Conservation (phyloP, 2,888 invertebrate species). For the Germaria angustata region DNA sequence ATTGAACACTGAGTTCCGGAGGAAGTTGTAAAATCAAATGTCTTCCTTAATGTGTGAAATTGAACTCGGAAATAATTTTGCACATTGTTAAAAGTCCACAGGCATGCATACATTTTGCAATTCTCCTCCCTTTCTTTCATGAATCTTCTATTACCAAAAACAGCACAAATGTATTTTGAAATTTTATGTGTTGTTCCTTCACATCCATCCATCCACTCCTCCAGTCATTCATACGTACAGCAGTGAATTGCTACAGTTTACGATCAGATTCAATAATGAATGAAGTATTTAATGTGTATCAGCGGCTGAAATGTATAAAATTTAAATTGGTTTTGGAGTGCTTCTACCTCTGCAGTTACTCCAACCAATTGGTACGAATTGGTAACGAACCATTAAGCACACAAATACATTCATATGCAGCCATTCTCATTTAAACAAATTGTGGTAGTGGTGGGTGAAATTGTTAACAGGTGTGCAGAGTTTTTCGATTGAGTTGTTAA, state of each 20-base stretch:
- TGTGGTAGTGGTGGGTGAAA: slow-evolving; percentile 4
- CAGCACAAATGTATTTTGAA: not conserved
- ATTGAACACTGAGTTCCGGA: slow-evolving; percentile 73
- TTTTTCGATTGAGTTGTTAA: slow-evolving; percentile 26
- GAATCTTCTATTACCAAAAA: slow-evolving; percentile 36
- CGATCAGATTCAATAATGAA: slow-evolving; percentile 50
- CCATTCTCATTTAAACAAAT: not conserved
- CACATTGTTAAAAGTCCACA: slow-evolving; percentile 75
- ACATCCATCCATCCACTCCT: not conserved
- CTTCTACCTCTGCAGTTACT: not conserved
- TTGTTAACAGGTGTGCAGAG: slow-evolving; percentile 53
- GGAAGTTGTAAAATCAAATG: slow-evolving; percentile 79
- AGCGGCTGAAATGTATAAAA: slow-evolving; percentile 19
- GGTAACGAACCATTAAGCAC: slow-evolving; percentile 34
- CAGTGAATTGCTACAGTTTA: slow-evolving; percentile 30
- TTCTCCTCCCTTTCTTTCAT: not conserved
- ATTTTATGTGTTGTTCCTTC: slow-evolving; percentile 18
- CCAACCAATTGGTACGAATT: slow-evolving; percentile 41
- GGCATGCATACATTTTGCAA: slow-evolving; percentile 44
- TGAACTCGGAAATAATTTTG: slow-evolving; percentile 79
- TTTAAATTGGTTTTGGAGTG: slow-evolving; percentile 18
- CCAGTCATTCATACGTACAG: not conserved
- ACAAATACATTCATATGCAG: not conserved
- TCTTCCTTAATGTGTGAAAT: slow-evolving; percentile 80
- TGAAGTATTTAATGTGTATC: slow-evolving; percentile 31